Evolutionary conservation across 2,888 invertebrate genomes (phyloP).

Genomic region (Protophormia terraenovae): DNA sequence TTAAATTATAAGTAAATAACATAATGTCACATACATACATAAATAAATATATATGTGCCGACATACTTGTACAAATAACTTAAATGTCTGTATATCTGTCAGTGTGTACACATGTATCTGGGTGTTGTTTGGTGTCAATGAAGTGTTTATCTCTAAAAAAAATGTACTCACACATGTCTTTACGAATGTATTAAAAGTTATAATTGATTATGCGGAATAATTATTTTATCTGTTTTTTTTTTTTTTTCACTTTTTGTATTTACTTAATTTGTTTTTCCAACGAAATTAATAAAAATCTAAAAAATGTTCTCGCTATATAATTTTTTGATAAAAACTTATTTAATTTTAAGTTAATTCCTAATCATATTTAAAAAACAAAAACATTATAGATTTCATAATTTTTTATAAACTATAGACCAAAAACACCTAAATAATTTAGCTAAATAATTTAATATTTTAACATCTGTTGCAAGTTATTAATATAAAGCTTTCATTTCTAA

Average conservation of each 20-base stretch:
- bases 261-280: background rate
- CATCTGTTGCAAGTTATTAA: slow-evolving; percentile 37
- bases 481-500: slow-evolving; percentile 13
- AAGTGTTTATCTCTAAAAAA: slow-evolving; percentile 53
- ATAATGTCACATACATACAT: slow-evolving; percentile 13
- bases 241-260: background rate
- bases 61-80: background rate
- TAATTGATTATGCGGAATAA: slow-evolving; percentile 65
- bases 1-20: slow-evolving; percentile 65
- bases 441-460: slow-evolving; percentile 34
- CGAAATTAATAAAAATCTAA: slow-evolving; percentile 5
- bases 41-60: background rate
- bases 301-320: no score
- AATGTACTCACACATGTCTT: slow-evolving; percentile 57
- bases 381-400: slow-evolving; percentile 17
- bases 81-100: slow-evolving; percentile 6
- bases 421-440: background rate
- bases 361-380: background rate
- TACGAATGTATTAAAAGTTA: slow-evolving; percentile 56
- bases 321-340: background rate
- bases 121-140: slow-evolving; percentile 30
- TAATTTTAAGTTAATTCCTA: background rate
- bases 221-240: slow-evolving; percentile 49
- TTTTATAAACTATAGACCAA: background rate
- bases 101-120: slow-evolving; percentile 16